A percentile compares a stretch with the other conserved stretches of the same genome.
phyloP scores from a whole-genome alignment of 2,797 vertebrate genomes.

The Syndactyla subalaris region DNA sequence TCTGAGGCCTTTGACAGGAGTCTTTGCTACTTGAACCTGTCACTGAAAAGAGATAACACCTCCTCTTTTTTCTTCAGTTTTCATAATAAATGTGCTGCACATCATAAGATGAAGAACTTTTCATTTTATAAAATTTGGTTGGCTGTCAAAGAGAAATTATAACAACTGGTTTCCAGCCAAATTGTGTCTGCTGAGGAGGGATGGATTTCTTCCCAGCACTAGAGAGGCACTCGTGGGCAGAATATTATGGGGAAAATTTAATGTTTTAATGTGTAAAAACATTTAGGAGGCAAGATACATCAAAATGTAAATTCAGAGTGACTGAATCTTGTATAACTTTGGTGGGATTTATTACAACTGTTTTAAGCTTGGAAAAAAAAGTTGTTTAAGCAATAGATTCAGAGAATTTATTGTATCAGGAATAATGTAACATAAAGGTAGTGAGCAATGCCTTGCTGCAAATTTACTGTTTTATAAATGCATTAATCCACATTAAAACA shows the following conservation, averaged over 20 bases:
- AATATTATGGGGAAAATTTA: background rate
- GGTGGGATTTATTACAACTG: background rate
- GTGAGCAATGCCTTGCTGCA: background rate
- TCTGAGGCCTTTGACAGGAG: background rate
- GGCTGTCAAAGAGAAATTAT: conserved; percentile 5
- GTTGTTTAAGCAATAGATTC: background rate
- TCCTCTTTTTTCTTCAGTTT: background rate
- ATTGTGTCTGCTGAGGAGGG: conserved; percentile 8
- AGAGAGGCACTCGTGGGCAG: background rate
- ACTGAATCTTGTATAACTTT: background rate
- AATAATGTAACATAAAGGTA: background rate
- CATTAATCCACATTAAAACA: background rate
- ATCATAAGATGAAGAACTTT: background rate
- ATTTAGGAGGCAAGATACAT: background rate
- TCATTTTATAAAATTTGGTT: conserved; percentile 6
- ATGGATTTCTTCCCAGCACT: conserved; percentile 23
- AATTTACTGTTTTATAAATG: background rate
- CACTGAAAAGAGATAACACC: background rate
- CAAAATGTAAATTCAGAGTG: background rate
- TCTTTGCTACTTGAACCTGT: background rate
- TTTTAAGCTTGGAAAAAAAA: background rate
- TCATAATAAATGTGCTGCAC: background rate
- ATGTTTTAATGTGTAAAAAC: background rate
- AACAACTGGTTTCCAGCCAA: conserved; percentile 40
- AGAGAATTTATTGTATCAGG: background rate